Evolutionary conservation across 2,888 invertebrate species (phyloP).

Genomic region (Scaptomyza reducta): DNA sequence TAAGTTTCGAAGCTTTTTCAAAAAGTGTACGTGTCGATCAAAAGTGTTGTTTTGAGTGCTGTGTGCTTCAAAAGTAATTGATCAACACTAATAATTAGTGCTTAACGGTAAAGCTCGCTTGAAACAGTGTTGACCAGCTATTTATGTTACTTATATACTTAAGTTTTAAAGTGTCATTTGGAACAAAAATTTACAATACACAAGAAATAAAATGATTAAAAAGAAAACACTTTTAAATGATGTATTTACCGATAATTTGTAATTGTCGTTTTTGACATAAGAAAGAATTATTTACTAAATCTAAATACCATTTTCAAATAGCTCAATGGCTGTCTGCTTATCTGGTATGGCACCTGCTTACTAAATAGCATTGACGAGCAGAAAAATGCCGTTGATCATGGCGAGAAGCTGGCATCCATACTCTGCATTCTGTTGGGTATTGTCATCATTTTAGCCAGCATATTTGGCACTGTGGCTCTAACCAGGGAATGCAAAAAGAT

Average conservation of each 20-base stretch:
- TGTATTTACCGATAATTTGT: no score
- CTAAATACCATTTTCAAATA: conserved; percentile 36
- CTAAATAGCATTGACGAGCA: conserved; percentile 60
- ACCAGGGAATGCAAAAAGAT: conserved; percentile 64
- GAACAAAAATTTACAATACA: no score
- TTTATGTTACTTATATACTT: no score
- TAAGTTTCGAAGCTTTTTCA: conserved; percentile 45
- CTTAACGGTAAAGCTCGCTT: neutral
- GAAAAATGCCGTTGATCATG: conserved; percentile 62
- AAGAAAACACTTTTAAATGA: no score
- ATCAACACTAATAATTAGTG: neutral
- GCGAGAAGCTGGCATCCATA: conserved; percentile 69
- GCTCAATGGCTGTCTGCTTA: conserved; percentile 72
- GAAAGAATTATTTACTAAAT: neutral
- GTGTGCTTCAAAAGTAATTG: neutral
- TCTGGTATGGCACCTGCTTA: conserved; percentile 79
- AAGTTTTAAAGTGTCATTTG: no score
- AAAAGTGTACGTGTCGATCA: neutral
- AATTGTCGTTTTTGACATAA: no score
- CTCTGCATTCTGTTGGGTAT: conserved; percentile 73
- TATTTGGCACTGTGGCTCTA: conserved; percentile 67
- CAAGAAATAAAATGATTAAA: no score
- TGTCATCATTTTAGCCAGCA: conserved; percentile 62
- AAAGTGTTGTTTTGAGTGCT: neutral
- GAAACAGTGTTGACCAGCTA: neutral